These are phyloP conservation scores for Leptosomus discolor DNA, from an alignment of 2,113 vertebrate species.

Conservation along the genomic window DNA sequence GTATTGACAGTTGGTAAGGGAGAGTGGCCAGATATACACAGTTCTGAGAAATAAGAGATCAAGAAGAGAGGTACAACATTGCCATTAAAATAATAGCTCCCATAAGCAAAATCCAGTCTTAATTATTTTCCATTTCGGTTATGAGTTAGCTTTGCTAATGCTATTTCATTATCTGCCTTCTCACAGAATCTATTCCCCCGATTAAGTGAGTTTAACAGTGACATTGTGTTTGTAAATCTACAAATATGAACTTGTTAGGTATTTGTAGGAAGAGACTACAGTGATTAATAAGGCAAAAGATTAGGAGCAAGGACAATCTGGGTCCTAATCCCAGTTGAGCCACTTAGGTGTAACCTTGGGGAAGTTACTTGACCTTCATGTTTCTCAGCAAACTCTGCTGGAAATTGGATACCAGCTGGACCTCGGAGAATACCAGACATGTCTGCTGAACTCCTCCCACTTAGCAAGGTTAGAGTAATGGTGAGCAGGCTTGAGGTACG, in stretches of 20 bases:
- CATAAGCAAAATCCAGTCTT: background rate
- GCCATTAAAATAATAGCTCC: background rate
- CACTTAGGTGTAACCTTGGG: constrained; percentile 55
- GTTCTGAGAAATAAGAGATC: background rate
- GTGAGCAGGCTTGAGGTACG: background rate
- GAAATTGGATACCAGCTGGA: constrained; percentile 45
- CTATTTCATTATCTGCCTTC: background rate
- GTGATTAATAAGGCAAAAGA: constrained; percentile 33
- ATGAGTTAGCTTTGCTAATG: background rate
- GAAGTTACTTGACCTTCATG: constrained; percentile 52
- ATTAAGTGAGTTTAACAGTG: background rate
- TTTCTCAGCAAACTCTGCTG: constrained; percentile 30
- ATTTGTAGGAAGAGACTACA: background rate
- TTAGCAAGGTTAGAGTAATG: background rate
- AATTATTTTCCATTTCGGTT: background rate
- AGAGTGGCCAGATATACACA: background rate
- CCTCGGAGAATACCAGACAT: background rate
- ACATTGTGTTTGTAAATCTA: background rate
- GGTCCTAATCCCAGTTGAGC: constrained; percentile 49
- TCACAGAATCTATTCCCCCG: background rate
- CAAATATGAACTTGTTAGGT: background rate
- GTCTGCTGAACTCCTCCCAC: background rate
- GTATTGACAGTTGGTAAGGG: background rate
- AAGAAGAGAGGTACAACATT: background rate
- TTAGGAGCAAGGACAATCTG: constrained; percentile 27